A percentile compares a stretch with the other conserved stretches of the same genome.
Conservation (phyloP, 2,797 vertebrate species). For the Acipenser ruthenus region DNA sequence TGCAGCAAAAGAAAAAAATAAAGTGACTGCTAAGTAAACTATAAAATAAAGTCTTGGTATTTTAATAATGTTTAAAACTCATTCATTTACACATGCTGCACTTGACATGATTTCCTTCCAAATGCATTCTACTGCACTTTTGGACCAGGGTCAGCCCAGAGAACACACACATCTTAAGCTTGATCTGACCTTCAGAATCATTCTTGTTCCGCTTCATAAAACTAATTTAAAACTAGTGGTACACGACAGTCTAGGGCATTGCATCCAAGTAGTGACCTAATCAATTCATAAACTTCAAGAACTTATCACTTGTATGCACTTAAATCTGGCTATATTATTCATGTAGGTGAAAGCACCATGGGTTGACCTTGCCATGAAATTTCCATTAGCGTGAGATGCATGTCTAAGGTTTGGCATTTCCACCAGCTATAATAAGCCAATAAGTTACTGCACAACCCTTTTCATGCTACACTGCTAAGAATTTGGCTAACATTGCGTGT, state of each 20-base stretch:
- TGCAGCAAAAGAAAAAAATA: no score
- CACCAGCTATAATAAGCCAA: no score
- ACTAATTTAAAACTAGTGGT: conserved; percentile 16
- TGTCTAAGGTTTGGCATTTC: no score
- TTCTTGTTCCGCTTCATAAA: conserved; percentile 21
- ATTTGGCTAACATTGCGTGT: no score
- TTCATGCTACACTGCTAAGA: no score
- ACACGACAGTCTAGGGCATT: conserved; percentile 9
- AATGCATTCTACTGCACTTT: no score
- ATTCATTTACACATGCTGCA: not conserved
- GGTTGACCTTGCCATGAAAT: no score
- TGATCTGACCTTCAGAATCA: conserved; percentile 20
- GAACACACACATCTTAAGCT: conserved; percentile 10
- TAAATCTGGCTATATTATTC: not conserved
- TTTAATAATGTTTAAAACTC: not conserved
- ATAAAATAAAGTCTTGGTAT: no score
- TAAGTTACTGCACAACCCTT: no score
- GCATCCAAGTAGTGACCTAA: conserved; percentile 17
- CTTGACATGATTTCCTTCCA: not conserved
- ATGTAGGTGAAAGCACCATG: no score
- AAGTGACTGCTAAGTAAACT: no score
- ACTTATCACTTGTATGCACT: not conserved
- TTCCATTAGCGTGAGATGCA: no score
- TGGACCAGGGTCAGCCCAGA: conserved; percentile 6
- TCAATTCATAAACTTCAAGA: conserved; percentile 16